These are phyloP conservation scores for Chaenodraco wilsoni DNA, from an alignment of 2,797 vertebrate species.

Conservation along the genomic window DNA sequence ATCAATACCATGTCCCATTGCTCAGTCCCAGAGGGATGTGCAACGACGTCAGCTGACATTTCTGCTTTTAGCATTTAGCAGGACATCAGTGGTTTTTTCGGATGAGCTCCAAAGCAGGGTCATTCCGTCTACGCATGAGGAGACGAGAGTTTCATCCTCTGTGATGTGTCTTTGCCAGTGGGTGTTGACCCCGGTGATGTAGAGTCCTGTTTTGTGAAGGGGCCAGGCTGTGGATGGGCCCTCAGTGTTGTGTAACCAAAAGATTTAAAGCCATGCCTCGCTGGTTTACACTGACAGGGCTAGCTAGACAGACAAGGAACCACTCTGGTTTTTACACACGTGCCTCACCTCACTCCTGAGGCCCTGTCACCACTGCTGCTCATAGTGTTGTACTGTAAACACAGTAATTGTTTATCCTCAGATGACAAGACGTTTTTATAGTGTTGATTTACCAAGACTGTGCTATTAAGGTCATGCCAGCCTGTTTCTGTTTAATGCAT, in stretches of 20 bases:
- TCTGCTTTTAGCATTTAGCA: conserved; percentile 75
- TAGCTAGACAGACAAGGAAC: conserved; percentile 33
- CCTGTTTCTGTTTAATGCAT: conserved; percentile 41
- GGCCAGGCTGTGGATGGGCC: conserved; percentile 54
- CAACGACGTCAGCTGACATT: conserved; percentile 71
- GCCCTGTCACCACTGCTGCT: conserved; percentile 28
- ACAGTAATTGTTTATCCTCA: conserved; percentile 13
- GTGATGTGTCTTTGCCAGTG: conserved; percentile 60
- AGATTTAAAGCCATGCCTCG: conserved; percentile 70
- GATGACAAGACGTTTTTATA: conserved; percentile 35
- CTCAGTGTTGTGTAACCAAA: conserved; percentile 73
- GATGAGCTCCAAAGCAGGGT: conserved; percentile 46
- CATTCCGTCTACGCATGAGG: conserved; percentile 26
- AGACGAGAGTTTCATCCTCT: conserved; percentile 49
- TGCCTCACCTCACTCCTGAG: conserved; percentile 5
- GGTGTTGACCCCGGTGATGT: conserved; percentile 53
- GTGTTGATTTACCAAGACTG: conserved; percentile 18
- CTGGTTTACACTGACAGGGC: conserved; percentile 35
- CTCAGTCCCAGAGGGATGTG: conserved; percentile 58
- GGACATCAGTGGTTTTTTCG: conserved; percentile 65
- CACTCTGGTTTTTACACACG: not conserved
- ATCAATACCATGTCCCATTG: conserved; percentile 42
- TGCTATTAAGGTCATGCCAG: conserved; percentile 26
- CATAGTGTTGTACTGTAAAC: conserved; percentile 15
- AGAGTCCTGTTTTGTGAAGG: conserved; percentile 53